A percentile compares a stretch with the other conserved stretches of the same genome.
phyloP scores from a whole-genome alignment of 2,888 invertebrate genomes.

The Metopia argyrocephala region DNA sequence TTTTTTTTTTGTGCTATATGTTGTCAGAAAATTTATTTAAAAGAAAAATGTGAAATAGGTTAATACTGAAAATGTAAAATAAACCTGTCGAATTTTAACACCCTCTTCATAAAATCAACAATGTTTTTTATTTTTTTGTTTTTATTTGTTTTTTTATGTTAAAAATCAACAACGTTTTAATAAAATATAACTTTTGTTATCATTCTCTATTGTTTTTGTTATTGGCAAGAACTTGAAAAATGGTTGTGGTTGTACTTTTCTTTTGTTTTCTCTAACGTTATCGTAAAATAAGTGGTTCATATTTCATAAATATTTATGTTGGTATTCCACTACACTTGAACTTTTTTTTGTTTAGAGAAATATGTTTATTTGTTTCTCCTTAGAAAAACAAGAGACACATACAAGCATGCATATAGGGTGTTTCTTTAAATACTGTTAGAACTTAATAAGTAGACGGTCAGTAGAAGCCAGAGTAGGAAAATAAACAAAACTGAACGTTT shows the following conservation, averaged over 20 bases:
- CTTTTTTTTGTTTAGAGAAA: no score
- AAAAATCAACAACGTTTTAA: conserved; percentile 50
- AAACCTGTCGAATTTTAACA: neutral
- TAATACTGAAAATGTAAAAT: no score
- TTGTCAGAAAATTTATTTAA: no score
- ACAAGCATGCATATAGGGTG: neutral
- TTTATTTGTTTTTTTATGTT: neutral
- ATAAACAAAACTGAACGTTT: no score
- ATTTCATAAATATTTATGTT: conserved; percentile 36
- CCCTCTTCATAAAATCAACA: neutral
- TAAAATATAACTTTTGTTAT: conserved; percentile 38
- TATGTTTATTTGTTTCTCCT: no score
- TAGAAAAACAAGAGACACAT: neutral
- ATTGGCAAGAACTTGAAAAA: conserved; percentile 14
- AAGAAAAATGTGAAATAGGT: no score
- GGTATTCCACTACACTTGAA: neutral
- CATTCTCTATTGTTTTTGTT: conserved; percentile 13
- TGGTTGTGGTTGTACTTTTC: neutral
- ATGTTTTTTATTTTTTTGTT: neutral
- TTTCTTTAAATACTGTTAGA: no score
- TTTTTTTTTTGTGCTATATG: no score
- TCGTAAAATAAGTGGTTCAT: conserved; percentile 40
- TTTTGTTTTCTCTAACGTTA: conserved; percentile 18
- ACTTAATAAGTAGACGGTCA: no score
- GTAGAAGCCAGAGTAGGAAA: no score